These are phyloP conservation scores for Premnoplex brunnescens DNA, from an alignment of 2,797 vertebrate species.

Conservation along the genomic window DNA sequence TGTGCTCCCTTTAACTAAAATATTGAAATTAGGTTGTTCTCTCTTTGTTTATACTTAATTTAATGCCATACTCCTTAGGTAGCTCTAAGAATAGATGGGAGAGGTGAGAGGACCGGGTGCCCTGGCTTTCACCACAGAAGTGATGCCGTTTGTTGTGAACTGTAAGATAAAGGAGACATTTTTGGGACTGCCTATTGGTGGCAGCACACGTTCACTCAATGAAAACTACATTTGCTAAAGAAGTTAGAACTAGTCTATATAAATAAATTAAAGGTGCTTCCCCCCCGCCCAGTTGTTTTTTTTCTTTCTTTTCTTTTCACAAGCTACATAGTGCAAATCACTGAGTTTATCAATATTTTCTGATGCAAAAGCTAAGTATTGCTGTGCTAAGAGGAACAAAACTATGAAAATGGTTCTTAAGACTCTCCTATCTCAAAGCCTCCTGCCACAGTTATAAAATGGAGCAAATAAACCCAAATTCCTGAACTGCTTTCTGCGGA, in stretches of 20 bases:
- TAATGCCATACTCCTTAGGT: background rate
- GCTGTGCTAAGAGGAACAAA: conserved; percentile 38
- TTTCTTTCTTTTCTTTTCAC: background rate
- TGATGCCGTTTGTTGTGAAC: fast-evolving
- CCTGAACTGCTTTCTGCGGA: background rate
- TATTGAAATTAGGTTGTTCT: background rate
- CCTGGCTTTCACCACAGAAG: background rate
- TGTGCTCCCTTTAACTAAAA: background rate
- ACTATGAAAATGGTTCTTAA: conserved; percentile 4
- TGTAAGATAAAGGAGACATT: background rate
- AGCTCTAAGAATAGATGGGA: background rate
- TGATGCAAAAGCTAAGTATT: conserved; percentile 50
- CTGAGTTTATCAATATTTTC: conserved; percentile 63
- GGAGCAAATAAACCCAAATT: background rate
- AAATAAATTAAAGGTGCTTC: background rate
- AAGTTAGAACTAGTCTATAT: background rate
- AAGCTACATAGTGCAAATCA: conserved; percentile 33
- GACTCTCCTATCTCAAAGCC: background rate
- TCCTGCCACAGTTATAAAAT: background rate
- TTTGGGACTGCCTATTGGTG: conserved; percentile 66
- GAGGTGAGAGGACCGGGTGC: background rate
- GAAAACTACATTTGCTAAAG: background rate
- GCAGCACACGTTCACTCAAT: conserved; percentile 71
- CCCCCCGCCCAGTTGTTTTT: fast-evolving
- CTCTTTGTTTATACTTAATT: background rate